A percentile compares a stretch with the other conserved stretches of the same genome.
Evolutionary conservation across 2,797 vertebrate species (phyloP).

Genomic region (Graptemys geographica): DNA sequence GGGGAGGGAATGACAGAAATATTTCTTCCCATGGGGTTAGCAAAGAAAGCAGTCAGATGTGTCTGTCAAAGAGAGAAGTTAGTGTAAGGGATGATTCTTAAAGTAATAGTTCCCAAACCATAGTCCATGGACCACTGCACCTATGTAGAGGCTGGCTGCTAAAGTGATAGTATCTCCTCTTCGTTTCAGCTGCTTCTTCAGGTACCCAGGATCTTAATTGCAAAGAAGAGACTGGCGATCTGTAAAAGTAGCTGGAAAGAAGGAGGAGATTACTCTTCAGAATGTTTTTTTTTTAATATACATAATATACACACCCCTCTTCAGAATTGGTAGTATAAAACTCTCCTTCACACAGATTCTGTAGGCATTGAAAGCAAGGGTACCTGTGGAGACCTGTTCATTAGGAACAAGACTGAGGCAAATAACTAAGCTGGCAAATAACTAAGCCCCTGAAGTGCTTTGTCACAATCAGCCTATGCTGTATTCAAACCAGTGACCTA

Average conservation of each 20-base stretch:
- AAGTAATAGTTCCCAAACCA: conserved; percentile 29
- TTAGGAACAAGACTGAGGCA: not conserved
- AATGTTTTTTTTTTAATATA: too few relatives aligned
- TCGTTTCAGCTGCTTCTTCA: conserved; percentile 41
- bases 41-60: conserved; percentile 42
- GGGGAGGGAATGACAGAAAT: conserved; percentile 25
- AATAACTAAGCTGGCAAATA: not conserved
- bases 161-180: conserved; percentile 56
- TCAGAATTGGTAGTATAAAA: not conserved
- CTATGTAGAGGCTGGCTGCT: not conserved
- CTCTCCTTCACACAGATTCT: not conserved
- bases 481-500: fast-evolving
- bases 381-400: not conserved
- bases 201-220: not conserved
- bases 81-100: conserved; percentile 45
- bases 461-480: not conserved
- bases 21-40: conserved; percentile 26
- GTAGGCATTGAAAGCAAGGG: not conserved
- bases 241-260: conserved; percentile 39
- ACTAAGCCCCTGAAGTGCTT: not conserved
- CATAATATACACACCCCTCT: not conserved
- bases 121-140: conserved; percentile 53
- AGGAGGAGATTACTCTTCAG: not conserved
- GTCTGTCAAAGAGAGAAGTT: conserved; percentile 43
- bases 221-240: conserved; percentile 34